Evolutionary conservation across 2,797 vertebrate genomes (phyloP), one percentile per base, ranked within the genome.

Genomic region (Babyrousa celebensis): DNA sequence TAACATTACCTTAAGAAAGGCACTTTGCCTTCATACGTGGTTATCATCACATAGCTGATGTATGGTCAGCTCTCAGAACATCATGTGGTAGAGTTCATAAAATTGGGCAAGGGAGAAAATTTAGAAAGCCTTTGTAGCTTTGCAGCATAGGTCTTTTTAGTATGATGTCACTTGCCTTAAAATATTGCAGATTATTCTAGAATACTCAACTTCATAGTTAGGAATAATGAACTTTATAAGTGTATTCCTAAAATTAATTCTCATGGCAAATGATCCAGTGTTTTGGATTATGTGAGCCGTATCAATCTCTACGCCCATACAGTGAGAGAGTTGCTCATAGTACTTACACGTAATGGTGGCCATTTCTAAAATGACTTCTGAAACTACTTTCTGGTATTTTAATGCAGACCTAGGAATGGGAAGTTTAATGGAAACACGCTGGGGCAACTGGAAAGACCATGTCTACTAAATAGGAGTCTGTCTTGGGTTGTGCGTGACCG

Each of bases 91-190:
- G 43, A 95, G 14, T 23, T 80, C 70, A 68, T 72, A 91, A 92
- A 82, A 89, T 10, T 56, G 27, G 95, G 27, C 71, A 96, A 88
- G 88, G 88, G 68, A 91, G 75, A 94, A 89, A 58, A 78, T 54
- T 85, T 54, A 92, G 54, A 25, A 85, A 79, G 52, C 18, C 65
- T 78, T 78, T 48, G 40, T 36, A 80, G 75, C 29, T 88, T 83
- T 86, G 71, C 25, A 82, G 3, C 82, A 60, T 48, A 83, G 32
- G 21, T 63, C 21, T 78, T 96, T 65, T n/a, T 18, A 83, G n/a
- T 94, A 74, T 74, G 63, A 21, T n/a, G 40, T 94, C 1, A 58
- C 36, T 52, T 78, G 75, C 52, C 54, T 95, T 93, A 79, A 94
- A 82, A 89, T 79, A 75, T 5, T 80, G 8, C 52, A 71, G 54